Evolutionary conservation across 2,888 invertebrate genomes (phyloP), one percentile per base, ranked within the genome.

Genomic region (Dugesia japonica): DNA sequence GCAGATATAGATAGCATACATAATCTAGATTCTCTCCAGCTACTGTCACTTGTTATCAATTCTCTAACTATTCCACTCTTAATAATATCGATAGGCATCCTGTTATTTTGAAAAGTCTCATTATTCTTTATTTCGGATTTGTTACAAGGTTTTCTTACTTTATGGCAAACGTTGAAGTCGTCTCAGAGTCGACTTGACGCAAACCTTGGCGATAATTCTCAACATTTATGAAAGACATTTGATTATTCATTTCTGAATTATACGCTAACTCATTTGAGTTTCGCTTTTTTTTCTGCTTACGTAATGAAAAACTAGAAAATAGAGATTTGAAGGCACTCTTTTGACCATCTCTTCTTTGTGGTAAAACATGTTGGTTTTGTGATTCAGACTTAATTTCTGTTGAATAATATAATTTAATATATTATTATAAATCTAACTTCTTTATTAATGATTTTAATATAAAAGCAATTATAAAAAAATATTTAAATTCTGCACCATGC

Each of bases 231-330:
- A 56, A 56, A 56, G 56, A 56, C 56, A 56, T 13, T 56, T 56
- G 56, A 56, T 56, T 56, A 23, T 56, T 56, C 4, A 56, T n/a
- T n/a, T 56, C 56, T 56, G 56, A 56, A 56, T n/a, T n/a, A n/a
- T 56, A 56, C 23, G 23, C 56, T 56, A 56, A 56, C 20, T 56
- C 56, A n/a, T 56, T 56, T 1, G 56, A 56, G 56, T 56, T 56
- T 20, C 56, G 56, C 56, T 56, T 56, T 56, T 56, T 56, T 56
- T 56, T 56, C 56, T 56, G 56, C 23, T 56, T 56, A 4, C 56
- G 56, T n/a, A 56, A 56, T 56, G 56, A 56, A 56, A 56, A 56
- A 56, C 56, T 56, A 56, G 56, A 56, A 56, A 56, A 56, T 56
- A 56, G 56, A 56, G 56, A 56, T 56, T 56, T 56, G 17, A 56